Evolutionary conservation across 2,888 invertebrate genomes (phyloP), one percentile per base, ranked within the genome.

Genomic region (Coecobrya sp.): DNA sequence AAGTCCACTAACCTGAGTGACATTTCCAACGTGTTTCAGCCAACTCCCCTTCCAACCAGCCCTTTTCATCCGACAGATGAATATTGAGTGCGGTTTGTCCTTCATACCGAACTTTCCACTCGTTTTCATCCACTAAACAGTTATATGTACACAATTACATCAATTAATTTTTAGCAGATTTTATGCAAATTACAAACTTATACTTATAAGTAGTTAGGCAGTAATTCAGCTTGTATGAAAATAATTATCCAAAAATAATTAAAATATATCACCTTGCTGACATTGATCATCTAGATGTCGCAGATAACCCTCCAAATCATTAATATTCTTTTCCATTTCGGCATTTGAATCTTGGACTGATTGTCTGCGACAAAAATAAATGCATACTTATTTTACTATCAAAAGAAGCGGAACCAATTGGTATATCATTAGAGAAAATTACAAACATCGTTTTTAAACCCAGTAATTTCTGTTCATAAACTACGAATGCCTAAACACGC

Each of bases 91-190:
- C 95, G 4, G 95, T 94, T 91, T 95, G 95, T 49, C 95, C 94
- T 93, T 96, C 96, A 95, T 95, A 96, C 73, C 96, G 95, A 27
- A 96, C 96, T 95, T 96, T 96, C 96, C 96, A 96, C 95, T 96
- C 95, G 79, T 95, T 95, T 86, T 95, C 95, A 87, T 95, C 94
- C 10, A 93, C 94, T 93, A 19, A 0, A 70, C 42, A 42, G 4
- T 7, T 8, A 42, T 42, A 52, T n/a, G 16, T n/a, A 8, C 10
- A 49, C 3, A 49, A 13, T 49, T 49, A 1, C 10, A 49, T 10
- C 0, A 59, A 52, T 81, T 36, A 45, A 10, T 49, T n/a, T n/a
- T n/a, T n/a, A n/a, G n/a, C n/a, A n/a, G n/a, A n/a, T n/a, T n/a
- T n/a, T n/a, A n/a, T n/a, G n/a, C n/a, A n/a, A n/a, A n/a, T n/a